These are phyloP conservation scores for Leptopilina clavipes DNA, from an alignment of 1,140 invertebrate species.

Conservation along the genomic window DNA sequence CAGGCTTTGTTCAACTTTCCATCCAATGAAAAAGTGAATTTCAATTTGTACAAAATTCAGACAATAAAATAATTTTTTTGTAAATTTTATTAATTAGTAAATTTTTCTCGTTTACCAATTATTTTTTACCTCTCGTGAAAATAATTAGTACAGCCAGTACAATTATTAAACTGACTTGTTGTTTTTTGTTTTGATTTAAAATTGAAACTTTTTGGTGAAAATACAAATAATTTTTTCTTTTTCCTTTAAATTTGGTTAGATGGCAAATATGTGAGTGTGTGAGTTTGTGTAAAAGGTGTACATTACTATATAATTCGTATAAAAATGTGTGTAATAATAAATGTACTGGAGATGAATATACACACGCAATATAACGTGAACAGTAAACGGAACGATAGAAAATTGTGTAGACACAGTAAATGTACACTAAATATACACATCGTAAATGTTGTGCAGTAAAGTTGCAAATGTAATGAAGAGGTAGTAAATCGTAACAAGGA, in stretches of 20 bases:
- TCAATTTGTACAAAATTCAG: too few species aligned
- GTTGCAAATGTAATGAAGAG: not conserved
- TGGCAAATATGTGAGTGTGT: too few species aligned
- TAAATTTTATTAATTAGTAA: too few species aligned
- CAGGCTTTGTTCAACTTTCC: not conserved
- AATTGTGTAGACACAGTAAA: conserved; percentile 3
- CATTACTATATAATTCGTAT: not conserved
- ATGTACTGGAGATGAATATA: not conserved
- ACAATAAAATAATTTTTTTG: too few species aligned
- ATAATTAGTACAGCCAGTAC: too few species aligned
- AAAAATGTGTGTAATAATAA: conserved; percentile 3
- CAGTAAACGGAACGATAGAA: conserved; percentile 2
- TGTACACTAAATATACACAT: conserved; percentile 2
- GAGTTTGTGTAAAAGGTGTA: not conserved
- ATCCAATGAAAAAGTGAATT: not conserved
- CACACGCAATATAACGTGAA: not conserved
- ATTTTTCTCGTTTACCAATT: too few species aligned
- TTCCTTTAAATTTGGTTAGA: too few species aligned
- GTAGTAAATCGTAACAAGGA: not conserved
- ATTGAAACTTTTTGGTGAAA: too few species aligned
- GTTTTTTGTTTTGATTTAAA: too few species aligned
- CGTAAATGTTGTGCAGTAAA: conserved; percentile 2
- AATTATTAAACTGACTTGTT: too few species aligned
- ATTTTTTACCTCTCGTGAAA: too few species aligned
- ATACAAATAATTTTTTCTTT: too few species aligned